Evolutionary conservation across 92 coral and sea anemone species (phyloP).

Genomic region (Epizoanthus ramosus): DNA sequence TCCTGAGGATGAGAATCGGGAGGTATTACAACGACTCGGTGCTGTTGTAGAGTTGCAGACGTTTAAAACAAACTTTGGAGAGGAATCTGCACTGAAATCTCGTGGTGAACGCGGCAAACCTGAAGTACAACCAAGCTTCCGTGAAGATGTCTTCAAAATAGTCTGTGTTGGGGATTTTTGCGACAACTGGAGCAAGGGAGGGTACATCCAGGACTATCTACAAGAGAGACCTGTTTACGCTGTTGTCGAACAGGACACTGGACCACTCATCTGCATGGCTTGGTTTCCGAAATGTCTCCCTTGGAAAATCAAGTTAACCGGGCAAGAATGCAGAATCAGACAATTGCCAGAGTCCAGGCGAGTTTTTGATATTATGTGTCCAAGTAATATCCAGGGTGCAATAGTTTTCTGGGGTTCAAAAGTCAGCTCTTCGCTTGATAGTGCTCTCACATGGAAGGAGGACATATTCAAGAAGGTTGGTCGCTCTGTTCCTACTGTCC

Average conservation of each 20-base stretch:
- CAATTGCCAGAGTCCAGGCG: constrained; percentile 59
- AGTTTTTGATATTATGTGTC: neutral
- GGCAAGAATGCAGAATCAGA: constrained; percentile 20
- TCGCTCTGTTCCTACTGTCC: constrained; percentile 50
- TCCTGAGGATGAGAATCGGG: constrained; percentile 46
- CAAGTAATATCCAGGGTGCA: constrained; percentile 47
- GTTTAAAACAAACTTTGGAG: constrained; percentile 31
- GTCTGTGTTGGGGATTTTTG: constrained; percentile 68
- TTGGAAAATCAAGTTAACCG: neutral
- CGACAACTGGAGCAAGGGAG: constrained; percentile 64
- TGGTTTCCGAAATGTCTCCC: constrained; percentile 34
- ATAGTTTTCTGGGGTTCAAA: constrained; percentile 74
- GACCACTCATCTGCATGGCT: constrained; percentile 46
- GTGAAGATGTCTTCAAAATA: constrained; percentile 32
- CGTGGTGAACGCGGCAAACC: neutral
- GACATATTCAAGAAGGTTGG: constrained; percentile 2
- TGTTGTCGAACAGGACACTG: constrained; percentile 31
- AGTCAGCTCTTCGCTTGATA: constrained; percentile 44
- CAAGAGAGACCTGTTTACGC: constrained; percentile 51
- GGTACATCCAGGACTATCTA: constrained; percentile 56
- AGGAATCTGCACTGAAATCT: neutral
- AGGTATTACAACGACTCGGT: constrained; percentile 14
- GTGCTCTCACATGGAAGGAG: constrained; percentile 47
- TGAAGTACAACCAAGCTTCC: constrained; percentile 15
- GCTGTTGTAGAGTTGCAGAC: constrained; percentile 46